These are phyloP conservation scores for Pseudochaenichthys georgianus DNA, from an alignment of 2,797 vertebrate genomes.

Conservation along the genomic window DNA sequence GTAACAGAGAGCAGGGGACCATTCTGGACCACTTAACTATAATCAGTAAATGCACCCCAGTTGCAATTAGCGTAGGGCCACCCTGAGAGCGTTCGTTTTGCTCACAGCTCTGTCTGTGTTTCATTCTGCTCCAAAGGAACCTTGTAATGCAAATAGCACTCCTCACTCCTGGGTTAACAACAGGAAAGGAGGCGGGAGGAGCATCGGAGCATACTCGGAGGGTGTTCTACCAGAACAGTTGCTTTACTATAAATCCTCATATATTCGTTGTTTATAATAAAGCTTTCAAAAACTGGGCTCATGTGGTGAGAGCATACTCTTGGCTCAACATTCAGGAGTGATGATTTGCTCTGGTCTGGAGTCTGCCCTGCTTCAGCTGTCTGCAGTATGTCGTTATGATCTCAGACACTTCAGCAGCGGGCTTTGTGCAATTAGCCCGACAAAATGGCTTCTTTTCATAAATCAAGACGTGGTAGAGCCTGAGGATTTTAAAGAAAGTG, in stretches of 20 bases:
- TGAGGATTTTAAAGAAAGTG: conserved; percentile 30
- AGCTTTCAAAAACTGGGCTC: conserved; percentile 20
- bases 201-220: conserved; percentile 7
- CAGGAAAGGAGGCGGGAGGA: conserved; percentile 36
- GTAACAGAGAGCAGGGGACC: conserved; percentile 79
- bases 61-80: conserved; percentile 80
- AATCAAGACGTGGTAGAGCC: conserved; percentile 40
- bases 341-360: conserved; percentile 23
- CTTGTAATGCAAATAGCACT: conserved; percentile 75
- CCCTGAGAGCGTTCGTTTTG: conserved; percentile 70
- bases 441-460: conserved; percentile 58
- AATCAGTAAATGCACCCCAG: conserved; percentile 82
- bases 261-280: conserved; percentile 54
- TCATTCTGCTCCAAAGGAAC: conserved; percentile 68
- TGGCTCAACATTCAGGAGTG: conserved; percentile 25
- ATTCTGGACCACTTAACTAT: conserved; percentile 83
- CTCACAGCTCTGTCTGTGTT: conserved; percentile 67
- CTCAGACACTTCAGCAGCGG: conserved; percentile 31
- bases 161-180: conserved; percentile 58
- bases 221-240: conserved; percentile 18
- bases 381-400: conserved; percentile 35
- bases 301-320: conserved; percentile 21
- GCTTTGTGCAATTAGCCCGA: conserved; percentile 49
- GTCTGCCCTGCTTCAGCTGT: conserved; percentile 33
- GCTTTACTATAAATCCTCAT: conserved; percentile 26